Evolutionary conservation across 2,797 vertebrate species (phyloP), one percentile per base, ranked within the genome.

Genomic region (Holocentrus rufus): DNA sequence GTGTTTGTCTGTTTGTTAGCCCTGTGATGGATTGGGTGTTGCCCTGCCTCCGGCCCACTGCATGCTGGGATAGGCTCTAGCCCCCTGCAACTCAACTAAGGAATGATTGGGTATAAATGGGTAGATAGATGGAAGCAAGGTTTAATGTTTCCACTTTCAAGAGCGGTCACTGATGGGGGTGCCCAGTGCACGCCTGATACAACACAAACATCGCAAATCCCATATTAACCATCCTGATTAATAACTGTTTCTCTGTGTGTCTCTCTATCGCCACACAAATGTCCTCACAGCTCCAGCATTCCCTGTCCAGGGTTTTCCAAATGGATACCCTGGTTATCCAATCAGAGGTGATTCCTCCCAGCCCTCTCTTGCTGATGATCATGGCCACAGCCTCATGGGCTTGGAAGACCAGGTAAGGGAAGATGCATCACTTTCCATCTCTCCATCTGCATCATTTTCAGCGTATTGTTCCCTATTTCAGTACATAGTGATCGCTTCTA

Each of bases 241-340:
- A 49, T 18, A 6, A 42, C 44, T 54, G 1, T 63, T 50, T 70
- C 17, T 17, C 31, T 6, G 2, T 56, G 9, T 36, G 7, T 68
- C 11, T 59, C 76, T 50, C 46, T 42, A 15, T 49, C 14, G 20
- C 69, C n/a, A 34, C 11, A 44, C 42, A 5, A 58, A 63, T 87
- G 49, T 84, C 39, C 72, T 72, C 87, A 14, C 87, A 98, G 97
- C 93, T 91, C 93, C 96, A 88, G 96, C 93, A 7, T 98, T 97
- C 85, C 94, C 95, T 1, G 92, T 95, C 66, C 95, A 96, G 87
- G 94, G 94, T 64, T 96, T 98, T 89, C 96, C 97, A 74, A 99
- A 99, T 25, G 98, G 98, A 74, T 99, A 97, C 80, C 96, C 94
- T 47, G 96, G 94, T 86, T 98, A 97, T 90, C 94, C 94, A 66